Conservation (phyloP, 2,888 invertebrate genomes). For the Nephrocerus scutellatus region DNA sequence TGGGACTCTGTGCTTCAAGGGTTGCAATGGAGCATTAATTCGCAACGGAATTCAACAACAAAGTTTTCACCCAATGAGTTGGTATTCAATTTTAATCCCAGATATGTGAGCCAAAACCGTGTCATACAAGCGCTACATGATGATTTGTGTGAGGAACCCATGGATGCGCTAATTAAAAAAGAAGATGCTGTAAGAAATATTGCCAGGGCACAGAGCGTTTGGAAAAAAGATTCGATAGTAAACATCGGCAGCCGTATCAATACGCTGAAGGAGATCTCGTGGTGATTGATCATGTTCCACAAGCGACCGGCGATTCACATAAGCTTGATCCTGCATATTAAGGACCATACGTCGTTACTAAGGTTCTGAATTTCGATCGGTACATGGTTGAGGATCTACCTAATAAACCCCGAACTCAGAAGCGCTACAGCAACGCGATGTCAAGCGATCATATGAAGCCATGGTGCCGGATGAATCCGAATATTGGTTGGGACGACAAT, state of each 20-base stretch:
- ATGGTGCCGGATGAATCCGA: conserved; percentile 8
- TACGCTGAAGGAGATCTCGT: conserved; percentile 10
- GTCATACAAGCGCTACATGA: conserved; percentile 8
- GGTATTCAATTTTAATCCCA: conserved; percentile 6
- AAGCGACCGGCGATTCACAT: conserved; percentile 10
- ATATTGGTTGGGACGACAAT: conserved; percentile 1
- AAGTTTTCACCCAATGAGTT: conserved; percentile 7
- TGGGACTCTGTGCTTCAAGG: conserved; percentile 7
- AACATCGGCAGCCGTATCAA: conserved; percentile 1
- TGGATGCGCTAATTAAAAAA: too few relatives aligned
- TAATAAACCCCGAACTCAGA: conserved; percentile 5
- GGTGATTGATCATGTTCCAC: conserved; percentile 7
- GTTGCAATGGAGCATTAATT: conserved; percentile 11
- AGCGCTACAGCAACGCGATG: conserved; percentile 8
- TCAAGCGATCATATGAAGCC: conserved; percentile 11
- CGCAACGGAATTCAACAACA: conserved; percentile 4
- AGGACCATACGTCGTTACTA: conserved; percentile 2
- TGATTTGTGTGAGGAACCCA: too few relatives aligned
- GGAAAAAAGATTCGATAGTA: conserved; percentile 10
- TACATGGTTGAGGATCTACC: conserved; percentile 13
- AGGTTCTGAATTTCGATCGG: conserved; percentile 7
- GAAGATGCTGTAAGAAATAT: too few relatives aligned
- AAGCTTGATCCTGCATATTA: conserved; percentile 6
- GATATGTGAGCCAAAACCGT: conserved; percentile 11
- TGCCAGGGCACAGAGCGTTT: too few relatives aligned